phyloP scores from a whole-genome alignment of 2,113 vertebrate species.

The Eretmochelys imbricata region DNA sequence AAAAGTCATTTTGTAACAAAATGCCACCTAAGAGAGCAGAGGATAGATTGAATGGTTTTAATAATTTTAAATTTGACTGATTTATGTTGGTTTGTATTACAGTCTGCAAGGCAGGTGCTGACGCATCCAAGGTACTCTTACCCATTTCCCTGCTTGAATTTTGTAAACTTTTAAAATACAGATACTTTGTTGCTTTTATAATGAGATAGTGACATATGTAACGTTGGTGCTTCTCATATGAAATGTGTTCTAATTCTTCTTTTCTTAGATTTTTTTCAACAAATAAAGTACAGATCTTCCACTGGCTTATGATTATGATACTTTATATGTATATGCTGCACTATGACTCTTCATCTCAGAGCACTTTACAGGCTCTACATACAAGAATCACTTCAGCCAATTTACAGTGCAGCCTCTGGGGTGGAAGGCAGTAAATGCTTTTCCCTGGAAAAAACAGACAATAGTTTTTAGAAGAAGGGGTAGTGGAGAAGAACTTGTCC shows the following conservation, averaged over 20 bases:
- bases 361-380: neutral
- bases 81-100: neutral
- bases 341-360: neutral
- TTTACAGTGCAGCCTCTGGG: neutral
- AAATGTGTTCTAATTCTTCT: neutral
- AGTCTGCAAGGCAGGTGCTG: fast-evolving
- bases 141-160: neutral
- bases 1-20: neutral
- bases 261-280: neutral
- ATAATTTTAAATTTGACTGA: neutral
- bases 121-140: neutral
- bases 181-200: neutral
- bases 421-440: fast-evolving
- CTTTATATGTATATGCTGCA: fast-evolving
- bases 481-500: neutral
- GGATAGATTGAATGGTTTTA: neutral
- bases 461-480: neutral
- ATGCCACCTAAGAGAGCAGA: neutral
- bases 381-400: neutral
- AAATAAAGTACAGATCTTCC: neutral
- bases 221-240: neutral
- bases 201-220: neutral
- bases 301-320: neutral
- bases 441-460: neutral
- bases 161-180: neutral